Evolutionary conservation across 2,888 invertebrate species (phyloP).

Genomic region (Caenorhabditis panamensis): DNA sequence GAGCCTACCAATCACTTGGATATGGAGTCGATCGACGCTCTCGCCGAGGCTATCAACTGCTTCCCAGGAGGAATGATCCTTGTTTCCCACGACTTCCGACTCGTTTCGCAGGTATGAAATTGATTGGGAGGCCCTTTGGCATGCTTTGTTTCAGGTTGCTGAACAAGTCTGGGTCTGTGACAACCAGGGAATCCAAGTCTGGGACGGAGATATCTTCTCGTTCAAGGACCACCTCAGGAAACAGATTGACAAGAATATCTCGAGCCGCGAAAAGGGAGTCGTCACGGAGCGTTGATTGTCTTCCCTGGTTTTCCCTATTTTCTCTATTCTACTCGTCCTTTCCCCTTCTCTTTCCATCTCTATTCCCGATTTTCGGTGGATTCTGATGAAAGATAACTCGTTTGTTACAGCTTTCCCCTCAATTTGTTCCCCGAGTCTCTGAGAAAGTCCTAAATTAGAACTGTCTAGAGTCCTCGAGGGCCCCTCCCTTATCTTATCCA

Average conservation of each 20-base stretch:
- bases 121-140: background rate
- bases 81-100: slow-evolving; percentile 99
- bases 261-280: slow-evolving; percentile 59
- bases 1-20: slow-evolving; percentile 92
- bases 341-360: slow-evolving; percentile 1
- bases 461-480: background rate
- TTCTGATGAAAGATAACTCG: slow-evolving; percentile 33
- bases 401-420: slow-evolving; percentile 22
- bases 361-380: slow-evolving; percentile 5
- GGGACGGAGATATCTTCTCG: slow-evolving; percentile 95
- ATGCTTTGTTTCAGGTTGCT: slow-evolving; percentile 90
- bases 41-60: slow-evolving; percentile 97
- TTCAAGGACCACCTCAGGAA: slow-evolving; percentile 96
- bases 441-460: slow-evolving; percentile 45
- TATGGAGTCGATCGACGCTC: slow-evolving; percentile 91
- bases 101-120: slow-evolving; percentile 92
- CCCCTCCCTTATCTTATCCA: background rate
- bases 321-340: slow-evolving; percentile 18
- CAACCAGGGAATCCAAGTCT: slow-evolving; percentile 94
- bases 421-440: background rate
- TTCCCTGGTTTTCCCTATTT: background rate
- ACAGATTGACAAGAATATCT: slow-evolving; percentile 87
- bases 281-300: slow-evolving; percentile 65
- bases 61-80: slow-evolving; percentile 99
- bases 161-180: slow-evolving; percentile 99